phyloP scores from a whole-genome alignment of 2,113 vertebrate species.

The Cyprinus carpio region DNA sequence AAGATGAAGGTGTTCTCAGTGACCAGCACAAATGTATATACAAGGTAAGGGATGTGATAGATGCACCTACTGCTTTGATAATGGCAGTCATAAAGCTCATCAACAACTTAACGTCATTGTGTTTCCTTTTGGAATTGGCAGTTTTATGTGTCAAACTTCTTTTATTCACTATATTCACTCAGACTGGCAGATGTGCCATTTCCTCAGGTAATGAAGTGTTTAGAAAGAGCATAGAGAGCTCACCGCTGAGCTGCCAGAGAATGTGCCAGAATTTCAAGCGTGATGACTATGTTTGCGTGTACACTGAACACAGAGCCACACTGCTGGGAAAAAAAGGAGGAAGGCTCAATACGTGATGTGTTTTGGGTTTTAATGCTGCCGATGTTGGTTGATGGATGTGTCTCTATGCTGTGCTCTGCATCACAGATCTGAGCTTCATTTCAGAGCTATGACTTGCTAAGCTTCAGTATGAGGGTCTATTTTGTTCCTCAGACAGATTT shows the following conservation, averaged over 20 bases:
- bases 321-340: not conserved
- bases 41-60: constrained; percentile 78
- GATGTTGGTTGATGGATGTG: not conserved
- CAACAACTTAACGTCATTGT: not conserved
- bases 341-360: not conserved
- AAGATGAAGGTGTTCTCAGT: constrained; percentile 84
- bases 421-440: not conserved
- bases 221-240: constrained; percentile 17
- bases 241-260: constrained; percentile 20
- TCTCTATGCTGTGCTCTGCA: constrained; percentile 15
- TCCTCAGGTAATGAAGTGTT: constrained; percentile 46
- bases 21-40: constrained; percentile 99
- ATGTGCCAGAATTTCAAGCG: constrained; percentile 29
- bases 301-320: constrained; percentile 23
- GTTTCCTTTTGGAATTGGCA: not conserved
- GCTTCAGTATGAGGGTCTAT: not conserved
- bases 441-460: not conserved
- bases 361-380: not conserved
- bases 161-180: constrained; percentile 7
- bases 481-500: not conserved
- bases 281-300: constrained; percentile 19
- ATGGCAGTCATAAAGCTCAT: not conserved
- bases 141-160: not conserved
- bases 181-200: constrained; percentile 25
- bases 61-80: not conserved